phyloP scores from a whole-genome alignment of 2,797 vertebrate species.

The Rousettus madagascariensis region DNA sequence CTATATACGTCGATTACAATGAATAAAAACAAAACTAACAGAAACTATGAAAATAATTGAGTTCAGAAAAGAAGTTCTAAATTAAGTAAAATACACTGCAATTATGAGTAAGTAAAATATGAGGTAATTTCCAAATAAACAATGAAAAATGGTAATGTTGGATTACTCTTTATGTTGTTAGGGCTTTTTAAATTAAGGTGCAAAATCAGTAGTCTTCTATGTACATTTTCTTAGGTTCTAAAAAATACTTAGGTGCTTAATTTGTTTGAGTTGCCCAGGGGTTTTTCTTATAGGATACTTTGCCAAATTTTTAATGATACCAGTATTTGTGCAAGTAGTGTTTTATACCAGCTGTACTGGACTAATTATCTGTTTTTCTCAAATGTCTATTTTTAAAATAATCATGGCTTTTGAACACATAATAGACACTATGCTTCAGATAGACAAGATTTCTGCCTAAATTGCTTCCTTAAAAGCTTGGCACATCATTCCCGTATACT shows the following conservation, averaged over 20 bases:
- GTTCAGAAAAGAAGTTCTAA: background rate
- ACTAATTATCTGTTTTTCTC: slow-evolving; percentile 84
- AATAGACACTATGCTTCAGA: slow-evolving; percentile 74
- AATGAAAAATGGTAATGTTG: background rate
- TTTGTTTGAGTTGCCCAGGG: slow-evolving; percentile 78
- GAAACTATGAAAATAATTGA: background rate
- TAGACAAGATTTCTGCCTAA: slow-evolving; percentile 60
- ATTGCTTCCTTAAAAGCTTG: slow-evolving; percentile 56
- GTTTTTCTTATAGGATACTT: slow-evolving; percentile 69
- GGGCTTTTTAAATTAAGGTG: background rate
- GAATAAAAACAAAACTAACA: background rate
- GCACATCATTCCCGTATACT: background rate
- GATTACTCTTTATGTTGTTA: slow-evolving; percentile 44
- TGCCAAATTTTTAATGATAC: slow-evolving; percentile 85
- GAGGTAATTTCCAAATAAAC: slow-evolving; percentile 8
- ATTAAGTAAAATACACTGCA: background rate
- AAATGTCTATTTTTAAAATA: slow-evolving; percentile 84
- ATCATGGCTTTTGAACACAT: slow-evolving; percentile 81
- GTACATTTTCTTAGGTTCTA: slow-evolving; percentile 59
- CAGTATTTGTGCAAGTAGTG: slow-evolving; percentile 77
- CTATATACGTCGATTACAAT: background rate
- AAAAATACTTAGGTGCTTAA: slow-evolving; percentile 72
- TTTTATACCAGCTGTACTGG: slow-evolving; percentile 82
- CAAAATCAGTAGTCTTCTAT: slow-evolving; percentile 2
- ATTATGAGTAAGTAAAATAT: background rate